Base-by-base conservation (phyloP, 30 jellyfish, hydroid and myxozoan genomes). In the Phacellophora camtschatica region DNA sequence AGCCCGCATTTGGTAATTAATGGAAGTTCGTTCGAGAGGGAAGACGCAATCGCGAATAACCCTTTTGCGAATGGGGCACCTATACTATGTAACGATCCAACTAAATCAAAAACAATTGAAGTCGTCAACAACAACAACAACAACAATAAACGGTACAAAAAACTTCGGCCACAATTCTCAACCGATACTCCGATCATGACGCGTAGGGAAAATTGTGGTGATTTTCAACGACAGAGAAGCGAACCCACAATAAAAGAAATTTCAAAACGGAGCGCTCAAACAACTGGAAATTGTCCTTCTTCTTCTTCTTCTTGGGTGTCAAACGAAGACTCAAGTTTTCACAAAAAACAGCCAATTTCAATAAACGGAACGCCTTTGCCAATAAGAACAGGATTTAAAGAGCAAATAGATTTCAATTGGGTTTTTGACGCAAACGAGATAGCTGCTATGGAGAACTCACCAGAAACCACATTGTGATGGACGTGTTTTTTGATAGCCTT, bases 111-210 rank as follows among this genome's bases (percentile, higher is more conserved):
- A n/a, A n/a, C n/a, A n/a, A n/a, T n/a, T 3, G 61, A 46, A 28
- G 61, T 46, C 11, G 7, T 28, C n/a, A 23, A 1, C 61, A 39
- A 5, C 10, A 39, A 13, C 51, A 39, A 5, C 51, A 46, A 0
- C 5, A 48, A 42, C 28, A n/a, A 22, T 0, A 34, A 2, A 35
- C 4, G 57, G 19, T 82, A 63, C 5, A 50, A 22, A 56, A 78
- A 62, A 37, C 32, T 46, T 2, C 34, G 4, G 1, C 66, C 23
- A 20, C 27, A 58, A 15, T 46, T 48, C 30, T 33, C 34, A 15
- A 78, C 90, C 19, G 91, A 80, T 34, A 80, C 91, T 1, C 91
- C 91, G 2, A 83, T 84, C 13, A 16, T 67, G 12, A 22, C 12
- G 18, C 68, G 91, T 8, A 41, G 33, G 33, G 31, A 8, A 5